These are phyloP conservation scores for Eumacrocentrus americanus DNA, from an alignment of 2,888 invertebrate genomes.

Conservation along the genomic window DNA sequence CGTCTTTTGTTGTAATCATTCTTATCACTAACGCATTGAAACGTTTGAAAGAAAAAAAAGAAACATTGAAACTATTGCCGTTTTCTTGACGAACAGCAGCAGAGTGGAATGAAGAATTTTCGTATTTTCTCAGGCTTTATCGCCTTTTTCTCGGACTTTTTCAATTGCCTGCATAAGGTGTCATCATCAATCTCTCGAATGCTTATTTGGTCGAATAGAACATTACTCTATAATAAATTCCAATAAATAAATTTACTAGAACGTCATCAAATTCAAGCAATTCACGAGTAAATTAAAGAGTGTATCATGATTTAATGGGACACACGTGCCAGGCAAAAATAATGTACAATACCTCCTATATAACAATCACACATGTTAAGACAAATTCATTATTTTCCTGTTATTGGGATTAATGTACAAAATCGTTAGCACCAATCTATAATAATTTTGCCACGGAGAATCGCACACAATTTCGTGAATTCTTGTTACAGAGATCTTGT, in stretches of 20 bases:
- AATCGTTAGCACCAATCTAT: conserved; percentile 48
- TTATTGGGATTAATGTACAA: conserved; percentile 41
- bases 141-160: conserved; percentile 43
- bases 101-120: conserved; percentile 47
- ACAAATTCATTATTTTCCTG: conserved; percentile 38
- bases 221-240: conserved; percentile 58
- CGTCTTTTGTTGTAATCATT: not conserved
- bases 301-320: conserved; percentile 3
- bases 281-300: not conserved
- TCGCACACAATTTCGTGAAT: too few relatives aligned
- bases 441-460: too few relatives aligned
- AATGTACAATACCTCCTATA: conserved; percentile 39
- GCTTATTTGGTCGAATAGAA: conserved; percentile 55
- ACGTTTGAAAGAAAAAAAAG: too few relatives aligned
- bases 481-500: too few relatives aligned
- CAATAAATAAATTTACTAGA: conserved; percentile 39
- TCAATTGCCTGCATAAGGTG: conserved; percentile 45
- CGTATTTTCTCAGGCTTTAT: conserved; percentile 47
- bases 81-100: conserved; percentile 52
- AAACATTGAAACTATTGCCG: conserved; percentile 33
- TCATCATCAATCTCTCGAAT: conserved; percentile 51
- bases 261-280: not conserved
- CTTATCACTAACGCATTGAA: not conserved
- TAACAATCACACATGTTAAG: conserved; percentile 54
- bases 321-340: conserved; percentile 60